Evolutionary conservation across 1,140 invertebrate species (phyloP).

Genomic region (Drosophila sp.): DNA sequence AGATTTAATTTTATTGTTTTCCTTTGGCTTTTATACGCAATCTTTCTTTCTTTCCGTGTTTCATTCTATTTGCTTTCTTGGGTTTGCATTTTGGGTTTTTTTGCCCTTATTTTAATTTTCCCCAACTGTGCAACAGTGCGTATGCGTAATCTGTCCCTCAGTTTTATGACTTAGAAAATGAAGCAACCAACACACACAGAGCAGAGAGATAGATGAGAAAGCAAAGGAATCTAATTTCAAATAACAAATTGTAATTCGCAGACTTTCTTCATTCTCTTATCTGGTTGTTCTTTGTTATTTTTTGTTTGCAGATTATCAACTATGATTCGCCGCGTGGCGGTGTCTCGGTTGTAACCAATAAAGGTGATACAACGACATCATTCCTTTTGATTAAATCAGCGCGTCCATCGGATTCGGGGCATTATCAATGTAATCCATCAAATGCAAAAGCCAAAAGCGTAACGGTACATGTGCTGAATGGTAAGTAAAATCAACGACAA

Average conservation of each 20-base stretch:
- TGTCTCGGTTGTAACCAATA: slow-evolving; percentile 89
- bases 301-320: slow-evolving; percentile 90
- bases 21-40: slow-evolving; percentile 61
- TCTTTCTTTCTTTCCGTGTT: slow-evolving; percentile 60
- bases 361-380: slow-evolving; percentile 90
- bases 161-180: slow-evolving; percentile 76
- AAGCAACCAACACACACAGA: not conserved
- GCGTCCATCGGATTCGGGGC: slow-evolving; percentile 89
- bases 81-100: slow-evolving; percentile 33
- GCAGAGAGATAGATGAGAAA: not conserved
- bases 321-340: slow-evolving; percentile 94
- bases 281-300: slow-evolving; percentile 26
- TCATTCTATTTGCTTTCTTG: slow-evolving; percentile 17
- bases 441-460: slow-evolving; percentile 94
- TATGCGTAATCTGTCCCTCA: slow-evolving; percentile 70
- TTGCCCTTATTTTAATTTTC: slow-evolving; percentile 49
- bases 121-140: slow-evolving; percentile 73
- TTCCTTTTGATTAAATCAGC: slow-evolving; percentile 91
- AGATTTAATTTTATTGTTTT: slow-evolving; percentile 83
- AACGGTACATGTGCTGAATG: slow-evolving; percentile 94
- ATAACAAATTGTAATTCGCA: slow-evolving; percentile 28
- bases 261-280: slow-evolving; percentile 34
- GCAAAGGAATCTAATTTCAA: slow-evolving; percentile 26
- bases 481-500: slow-evolving; percentile 86
- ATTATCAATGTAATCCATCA: slow-evolving; percentile 92